Evolutionary conservation across 23 tunicate genomes (phyloP).

Genomic region (Trididemnum nubilum): DNA sequence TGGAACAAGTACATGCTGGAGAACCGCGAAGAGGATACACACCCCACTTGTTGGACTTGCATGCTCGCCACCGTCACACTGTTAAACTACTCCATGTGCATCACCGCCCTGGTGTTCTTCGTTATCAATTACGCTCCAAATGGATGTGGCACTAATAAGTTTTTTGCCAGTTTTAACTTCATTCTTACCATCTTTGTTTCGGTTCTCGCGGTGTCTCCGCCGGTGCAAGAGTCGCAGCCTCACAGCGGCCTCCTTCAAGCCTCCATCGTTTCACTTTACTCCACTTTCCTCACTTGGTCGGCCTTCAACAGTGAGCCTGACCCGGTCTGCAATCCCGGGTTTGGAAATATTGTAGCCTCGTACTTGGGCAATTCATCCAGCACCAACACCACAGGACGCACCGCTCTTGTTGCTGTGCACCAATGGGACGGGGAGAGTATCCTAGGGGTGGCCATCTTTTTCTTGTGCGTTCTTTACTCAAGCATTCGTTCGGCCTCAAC

Average conservation of each 20-base stretch:
- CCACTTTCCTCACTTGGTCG: conserved; percentile 92
- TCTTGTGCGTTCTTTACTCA: conserved; percentile 69
- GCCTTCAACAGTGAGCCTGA: conserved; percentile 89
- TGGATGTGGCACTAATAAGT: conserved; percentile 73
- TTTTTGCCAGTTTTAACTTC: conserved; percentile 85
- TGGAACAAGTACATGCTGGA: conserved; percentile 83
- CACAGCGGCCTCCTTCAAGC: conserved; percentile 86
- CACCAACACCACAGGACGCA: conserved; percentile 17
- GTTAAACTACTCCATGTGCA: conserved; percentile 57
- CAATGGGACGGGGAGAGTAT: conserved; percentile 76
- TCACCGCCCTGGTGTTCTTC: conserved; percentile 63
- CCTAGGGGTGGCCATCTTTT: conserved; percentile 74
- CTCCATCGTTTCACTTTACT: conserved; percentile 79
- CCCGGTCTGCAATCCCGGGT: conserved; percentile 74
- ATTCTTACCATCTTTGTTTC: conserved; percentile 73
- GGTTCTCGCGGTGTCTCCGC: conserved; percentile 72
- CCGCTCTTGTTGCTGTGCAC: conserved; percentile 20
- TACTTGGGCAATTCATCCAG: background rate
- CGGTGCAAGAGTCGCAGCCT: conserved; percentile 87
- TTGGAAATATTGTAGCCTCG: conserved; percentile 19
- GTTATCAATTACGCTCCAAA: conserved; percentile 65
- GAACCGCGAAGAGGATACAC: conserved; percentile 73
- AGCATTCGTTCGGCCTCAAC: conserved; percentile 69
- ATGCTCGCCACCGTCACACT: conserved; percentile 55
- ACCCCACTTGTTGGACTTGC: conserved; percentile 82